Evolutionary conservation across 2,888 invertebrate genomes (phyloP).

Genomic region (Zygothrica quintamaculata): DNA sequence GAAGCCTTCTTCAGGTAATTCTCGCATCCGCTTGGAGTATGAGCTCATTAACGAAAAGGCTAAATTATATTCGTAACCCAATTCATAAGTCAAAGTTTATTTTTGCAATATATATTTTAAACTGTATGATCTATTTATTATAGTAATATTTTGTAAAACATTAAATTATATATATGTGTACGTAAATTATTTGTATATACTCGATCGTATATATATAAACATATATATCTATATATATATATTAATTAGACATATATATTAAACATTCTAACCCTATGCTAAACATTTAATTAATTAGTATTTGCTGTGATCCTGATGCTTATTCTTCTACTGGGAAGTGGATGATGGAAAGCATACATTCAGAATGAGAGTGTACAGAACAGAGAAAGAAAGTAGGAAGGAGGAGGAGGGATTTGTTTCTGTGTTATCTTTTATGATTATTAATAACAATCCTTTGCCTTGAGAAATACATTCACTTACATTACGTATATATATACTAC

Average conservation of each 20-base stretch:
- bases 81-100: background rate
- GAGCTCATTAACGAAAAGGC: no score
- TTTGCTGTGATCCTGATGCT: constrained; percentile 31
- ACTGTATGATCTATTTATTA: constrained; percentile 71
- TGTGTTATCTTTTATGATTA: background rate
- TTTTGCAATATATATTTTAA: constrained; percentile 48
- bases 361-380: no score
- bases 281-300: constrained; percentile 18
- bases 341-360: no score
- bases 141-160: constrained; percentile 75
- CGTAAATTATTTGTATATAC: constrained; percentile 56
- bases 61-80: no score
- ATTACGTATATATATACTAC: no score
- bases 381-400: no score
- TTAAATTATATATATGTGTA: constrained; percentile 61
- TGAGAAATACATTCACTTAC: constrained; percentile 18
- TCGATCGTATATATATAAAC: constrained; percentile 47
- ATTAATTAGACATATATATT: constrained; percentile 29
- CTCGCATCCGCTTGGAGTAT: no score
- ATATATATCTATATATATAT: constrained; percentile 23
- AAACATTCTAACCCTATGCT: constrained; percentile 66
- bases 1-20: no score
- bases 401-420: constrained; percentile 10
- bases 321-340: constrained; percentile 52
- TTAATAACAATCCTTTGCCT: background rate